Base-by-base conservation (phyloP, 2,113 vertebrate species). In the Saguinus imperator region DNA sequence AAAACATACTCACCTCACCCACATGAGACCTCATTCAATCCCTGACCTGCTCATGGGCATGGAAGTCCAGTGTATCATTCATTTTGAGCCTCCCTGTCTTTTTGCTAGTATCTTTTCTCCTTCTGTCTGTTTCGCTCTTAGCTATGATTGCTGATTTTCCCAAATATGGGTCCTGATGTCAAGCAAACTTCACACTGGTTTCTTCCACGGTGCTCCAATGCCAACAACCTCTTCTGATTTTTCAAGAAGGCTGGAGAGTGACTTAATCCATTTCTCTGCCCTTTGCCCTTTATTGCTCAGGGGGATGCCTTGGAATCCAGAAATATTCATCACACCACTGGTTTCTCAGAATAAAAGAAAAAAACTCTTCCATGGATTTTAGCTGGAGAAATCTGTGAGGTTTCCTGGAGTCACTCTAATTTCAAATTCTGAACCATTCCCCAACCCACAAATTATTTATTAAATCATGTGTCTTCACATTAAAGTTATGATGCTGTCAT, bases 291-390 rank as follows among this genome's bases (percentile, higher is more conserved):
- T 45, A 37, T 50, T 52, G 79, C 12, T 77, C 21, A 64, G 3
- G 6, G 43, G 21, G 20, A 29, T 66, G 35, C 35, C n/a, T 89
- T 61, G 68, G 64, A 61, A 35, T 11, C 50, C 48, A 32, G 58
- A 66, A 96, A 80, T 50, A 55, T 48, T 72, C 27, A 66, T 32
- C 14, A 29, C 32, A 11, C 3, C 27, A 43, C n/a, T 72, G 13
- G 40, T 52, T 97, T 58, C 64, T 61, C 77, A 75, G n/a, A 79
- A 64, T 20, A 91, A 87, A 43, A 92, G 14, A n/a, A 80, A 75
- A 18, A 92, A 66, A 37, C 16, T n/a, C 29, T 87, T 77, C 61
- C 23, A 18, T 68, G 40, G 10, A 84, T 66, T 95, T 96, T 64
- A 76, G 40, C 29, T 29, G 68, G 27, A 6, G 43, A 50, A 58